Base-by-base conservation (phyloP, 2,888 invertebrate genomes). In the Torymus auratus region DNA sequence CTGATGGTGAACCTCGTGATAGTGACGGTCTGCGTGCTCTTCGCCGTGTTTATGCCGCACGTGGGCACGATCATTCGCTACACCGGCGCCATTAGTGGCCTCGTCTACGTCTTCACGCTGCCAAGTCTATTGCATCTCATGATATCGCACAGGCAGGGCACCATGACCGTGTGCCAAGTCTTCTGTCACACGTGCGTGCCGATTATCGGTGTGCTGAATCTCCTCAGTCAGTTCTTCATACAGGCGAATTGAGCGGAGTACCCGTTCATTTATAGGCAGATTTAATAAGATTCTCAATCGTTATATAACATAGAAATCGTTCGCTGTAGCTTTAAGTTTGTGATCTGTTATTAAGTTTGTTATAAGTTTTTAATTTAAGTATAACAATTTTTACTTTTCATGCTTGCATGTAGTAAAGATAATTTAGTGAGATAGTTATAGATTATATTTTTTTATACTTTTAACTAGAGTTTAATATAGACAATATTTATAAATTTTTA, bases 1-100 rank as follows among this genome's bases (percentile, higher is more conserved):
- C 82, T 96, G 13, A 70, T 91, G 3, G 92, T 96, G 83, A 97
- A 97, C 89, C 53, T 92, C 0, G 76, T 91, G 10, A 92, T 96
- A 17, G 92, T 96, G n/a, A 87, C 90, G 0, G 89, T 95, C 75
- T 96, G 97, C 88, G 93, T 97, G 12, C 88, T 96, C 2, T 96
- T 98, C 88, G 97, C 98, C 0, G 94, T 96, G 82, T 95, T 96
- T 89, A 92, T 96, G 83, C 98, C 98, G 0, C 94, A 93, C 85
- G 96, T 98, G 80, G 98, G 98, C 58, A 96, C 95, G 28, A 95
- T 98, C 83, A 96, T 97, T 83, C 96, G 97, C 86, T 97, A 96
- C 91, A 96, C 96, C 0, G 98, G 98, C 64, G 96, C 97, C 0
- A 91, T 97, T 20, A 96, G 96, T 87, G 98, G 98, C 0, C 91